Conservation (phyloP, 1,140 invertebrate species). For the Zaprionus kolodkinae region DNA sequence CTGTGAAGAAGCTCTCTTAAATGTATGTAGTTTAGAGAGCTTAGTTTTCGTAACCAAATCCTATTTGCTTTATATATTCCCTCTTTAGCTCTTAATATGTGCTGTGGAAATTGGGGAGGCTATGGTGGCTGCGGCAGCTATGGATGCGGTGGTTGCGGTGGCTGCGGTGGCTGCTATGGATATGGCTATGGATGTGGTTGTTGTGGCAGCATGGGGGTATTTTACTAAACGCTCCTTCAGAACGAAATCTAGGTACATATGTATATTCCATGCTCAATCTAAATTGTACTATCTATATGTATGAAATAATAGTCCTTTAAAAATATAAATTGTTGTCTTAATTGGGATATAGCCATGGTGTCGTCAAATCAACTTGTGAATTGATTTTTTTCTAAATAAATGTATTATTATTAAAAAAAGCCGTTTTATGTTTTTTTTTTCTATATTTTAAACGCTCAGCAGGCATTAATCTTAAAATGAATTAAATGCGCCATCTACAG, state of each 20-base stretch:
- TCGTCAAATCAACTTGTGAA: no score
- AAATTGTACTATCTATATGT: no score
- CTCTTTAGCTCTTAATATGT: background rate
- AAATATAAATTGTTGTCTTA: no score
- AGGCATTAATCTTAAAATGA: no score
- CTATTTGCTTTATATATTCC: background rate
- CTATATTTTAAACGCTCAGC: no score
- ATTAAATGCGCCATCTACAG: no score
- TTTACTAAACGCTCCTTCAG: constrained; percentile 7
- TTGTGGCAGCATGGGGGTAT: background rate
- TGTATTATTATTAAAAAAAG: no score
- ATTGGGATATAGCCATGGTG: no score
- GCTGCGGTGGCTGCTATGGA: background rate
- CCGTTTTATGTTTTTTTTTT: no score
- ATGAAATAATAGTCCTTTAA: no score
- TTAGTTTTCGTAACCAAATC: background rate
- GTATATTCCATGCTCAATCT: background rate
- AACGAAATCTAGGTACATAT: constrained; percentile 13
- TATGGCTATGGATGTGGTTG: no score
- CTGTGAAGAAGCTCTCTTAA: constrained; percentile 8
- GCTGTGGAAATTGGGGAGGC: constrained; percentile 14
- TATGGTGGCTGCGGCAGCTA: constrained; percentile 13
- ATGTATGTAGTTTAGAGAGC: background rate
- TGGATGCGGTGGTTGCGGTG: background rate
- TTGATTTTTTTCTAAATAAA: no score